Evolutionary conservation across 1,140 invertebrate genomes (phyloP).

Genomic region (Aradophagus sp.): DNA sequence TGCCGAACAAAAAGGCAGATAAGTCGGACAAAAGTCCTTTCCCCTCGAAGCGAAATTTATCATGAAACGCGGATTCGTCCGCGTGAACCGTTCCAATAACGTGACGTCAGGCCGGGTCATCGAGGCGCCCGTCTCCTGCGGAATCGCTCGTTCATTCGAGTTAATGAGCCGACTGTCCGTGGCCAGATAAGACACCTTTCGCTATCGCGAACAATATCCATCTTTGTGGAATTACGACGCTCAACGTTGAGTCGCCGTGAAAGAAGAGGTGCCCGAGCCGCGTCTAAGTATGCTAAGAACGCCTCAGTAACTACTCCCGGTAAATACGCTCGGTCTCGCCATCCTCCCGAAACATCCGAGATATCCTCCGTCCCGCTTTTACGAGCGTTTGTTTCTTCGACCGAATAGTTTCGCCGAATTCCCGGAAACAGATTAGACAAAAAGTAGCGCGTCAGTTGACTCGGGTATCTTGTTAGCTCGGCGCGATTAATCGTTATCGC

Average conservation of each 20-base stretch:
- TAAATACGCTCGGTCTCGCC: conserved; percentile 9
- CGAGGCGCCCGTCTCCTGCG: conserved; percentile 6
- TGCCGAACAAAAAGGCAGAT: too few species aligned
- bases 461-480: conserved; percentile 15
- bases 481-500: conserved; percentile 9
- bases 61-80: conserved; percentile 5
- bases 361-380: conserved; percentile 8
- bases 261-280: conserved; percentile 11
- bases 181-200: conserved; percentile 18
- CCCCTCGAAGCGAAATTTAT: too few species aligned
- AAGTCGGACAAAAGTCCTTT: too few species aligned
- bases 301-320: conserved; percentile 7
- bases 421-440: conserved; percentile 18
- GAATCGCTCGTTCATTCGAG: conserved; percentile 16
- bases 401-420: conserved; percentile 7
- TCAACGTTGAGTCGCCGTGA: conserved; percentile 3
- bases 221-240: conserved; percentile 26
- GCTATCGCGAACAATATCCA: conserved; percentile 11
- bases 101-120: conserved; percentile 7
- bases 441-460: conserved; percentile 15
- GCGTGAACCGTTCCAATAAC: conserved; percentile 14
- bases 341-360: conserved; percentile 21
- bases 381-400: conserved; percentile 20
- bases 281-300: conserved; percentile 24
- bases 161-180: conserved; percentile 34